phyloP scores from a whole-genome alignment of 2,797 vertebrate genomes.

The Poeciliopsis gracilis region DNA sequence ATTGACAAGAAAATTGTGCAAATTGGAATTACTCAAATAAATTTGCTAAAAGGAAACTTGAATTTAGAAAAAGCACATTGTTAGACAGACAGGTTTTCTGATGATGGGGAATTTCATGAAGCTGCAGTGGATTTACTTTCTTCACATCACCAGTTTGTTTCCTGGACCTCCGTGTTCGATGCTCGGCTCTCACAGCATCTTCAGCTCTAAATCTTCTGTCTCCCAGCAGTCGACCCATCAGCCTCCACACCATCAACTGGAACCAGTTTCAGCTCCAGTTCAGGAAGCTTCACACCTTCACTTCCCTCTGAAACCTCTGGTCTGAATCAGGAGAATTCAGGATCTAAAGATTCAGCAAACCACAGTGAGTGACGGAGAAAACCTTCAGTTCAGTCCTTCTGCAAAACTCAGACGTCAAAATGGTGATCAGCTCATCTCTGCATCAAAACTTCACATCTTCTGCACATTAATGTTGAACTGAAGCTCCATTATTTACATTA shows the following conservation, averaged over 20 bases:
- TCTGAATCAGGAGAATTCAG: neutral
- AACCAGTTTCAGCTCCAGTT: neutral
- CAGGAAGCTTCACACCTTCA: neutral
- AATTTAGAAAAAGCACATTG: no score
- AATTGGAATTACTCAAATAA: no score
- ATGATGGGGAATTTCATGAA: no score
- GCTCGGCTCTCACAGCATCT: neutral
- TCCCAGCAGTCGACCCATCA: neutral
- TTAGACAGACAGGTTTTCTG: no score
- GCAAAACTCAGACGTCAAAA: neutral
- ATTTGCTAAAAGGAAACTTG: neutral
- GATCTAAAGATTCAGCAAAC: neutral
- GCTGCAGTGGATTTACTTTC: no score
- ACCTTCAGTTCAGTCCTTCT: neutral
- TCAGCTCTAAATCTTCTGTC: neutral
- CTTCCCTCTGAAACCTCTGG: neutral
- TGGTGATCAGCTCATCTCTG: neutral
- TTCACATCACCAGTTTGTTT: no score
- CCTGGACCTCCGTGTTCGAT: no score
- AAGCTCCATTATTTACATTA: neutral
- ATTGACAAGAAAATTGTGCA: no score
- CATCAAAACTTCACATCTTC: neutral
- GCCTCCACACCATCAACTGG: neutral
- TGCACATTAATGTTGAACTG: neutral
- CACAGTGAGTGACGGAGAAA: neutral